Conservation (phyloP, 92 coral and sea anemone species). For the Pocillopora grandis region DNA sequence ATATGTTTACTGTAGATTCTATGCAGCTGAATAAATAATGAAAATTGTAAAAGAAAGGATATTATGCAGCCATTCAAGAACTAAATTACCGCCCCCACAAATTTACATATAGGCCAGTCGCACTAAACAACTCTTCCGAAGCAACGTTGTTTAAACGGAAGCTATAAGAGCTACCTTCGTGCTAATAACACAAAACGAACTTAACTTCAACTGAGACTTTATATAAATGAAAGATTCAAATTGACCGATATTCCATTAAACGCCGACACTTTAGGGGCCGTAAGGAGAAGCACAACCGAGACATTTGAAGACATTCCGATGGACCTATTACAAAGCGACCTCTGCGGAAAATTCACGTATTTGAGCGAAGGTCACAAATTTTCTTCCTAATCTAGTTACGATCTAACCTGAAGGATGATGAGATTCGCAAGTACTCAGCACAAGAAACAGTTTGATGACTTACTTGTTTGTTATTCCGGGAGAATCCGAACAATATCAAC, state of each 20-base stretch:
- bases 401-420: neutral
- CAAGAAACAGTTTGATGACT: neutral
- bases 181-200: too few species aligned
- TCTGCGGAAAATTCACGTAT: conserved; percentile 6
- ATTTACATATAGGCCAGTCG: too few species aligned
- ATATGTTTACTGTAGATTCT: too few species aligned
- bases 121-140: too few species aligned
- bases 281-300: neutral
- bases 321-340: neutral
- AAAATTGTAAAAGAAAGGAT: too few species aligned
- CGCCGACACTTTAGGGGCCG: neutral
- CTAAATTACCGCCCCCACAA: too few species aligned
- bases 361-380: neutral
- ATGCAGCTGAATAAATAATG: too few species aligned
- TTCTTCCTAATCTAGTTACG: neutral
- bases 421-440: neutral
- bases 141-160: too few species aligned
- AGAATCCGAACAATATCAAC: neutral
- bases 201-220: too few species aligned
- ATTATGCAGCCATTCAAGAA: too few species aligned
- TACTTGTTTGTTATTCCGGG: conserved; percentile 17
- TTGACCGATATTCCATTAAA: neutral
- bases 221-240: too few species aligned
- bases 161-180: too few species aligned
- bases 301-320: neutral